Percentiles rank a stretch among this genome's conserved stretches.
Conservation (phyloP, 2,888 invertebrate species). For the Osmoderma eremita region DNA sequence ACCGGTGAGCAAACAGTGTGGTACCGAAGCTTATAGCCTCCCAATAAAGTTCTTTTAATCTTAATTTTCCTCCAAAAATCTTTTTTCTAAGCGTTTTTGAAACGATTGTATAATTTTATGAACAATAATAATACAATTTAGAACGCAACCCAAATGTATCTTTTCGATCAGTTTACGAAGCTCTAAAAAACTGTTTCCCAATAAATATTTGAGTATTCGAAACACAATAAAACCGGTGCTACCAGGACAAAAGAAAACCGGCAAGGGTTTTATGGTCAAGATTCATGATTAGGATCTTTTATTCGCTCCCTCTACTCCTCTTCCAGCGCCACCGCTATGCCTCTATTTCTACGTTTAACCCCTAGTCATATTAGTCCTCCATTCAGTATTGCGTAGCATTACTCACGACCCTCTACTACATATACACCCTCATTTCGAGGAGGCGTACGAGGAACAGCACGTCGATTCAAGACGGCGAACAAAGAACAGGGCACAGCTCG, state of each 20-base stretch:
- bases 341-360: conserved; percentile 36
- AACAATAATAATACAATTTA: too few relatives aligned
- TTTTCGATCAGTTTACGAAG: too few relatives aligned
- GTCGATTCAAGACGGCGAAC: conserved; percentile 32
- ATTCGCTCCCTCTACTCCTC: conserved; percentile 3
- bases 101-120: too few relatives aligned
- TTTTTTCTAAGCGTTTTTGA: too few relatives aligned
- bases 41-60: too few relatives aligned
- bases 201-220: neutral
- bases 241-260: conserved; percentile 23
- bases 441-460: conserved; percentile 39
- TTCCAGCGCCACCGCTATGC: too few relatives aligned
- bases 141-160: too few relatives aligned
- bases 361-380: conserved; percentile 46
- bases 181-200: too few relatives aligned
- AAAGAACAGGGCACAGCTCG: conserved; percentile 44
- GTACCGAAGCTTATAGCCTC: too few relatives aligned
- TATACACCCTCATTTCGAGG: conserved; percentile 38
- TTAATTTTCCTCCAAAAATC: too few relatives aligned
- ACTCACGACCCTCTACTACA: conserved; percentile 49
- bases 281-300: conserved; percentile 25
- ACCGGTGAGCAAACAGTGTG: too few relatives aligned
- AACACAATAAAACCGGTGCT: neutral
- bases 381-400: conserved; percentile 54
- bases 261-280: conserved; percentile 17